Evolutionary conservation across 2,888 invertebrate species (phyloP), one percentile per base, ranked within the genome.

Genomic region (Scaptomyza tumidula): DNA sequence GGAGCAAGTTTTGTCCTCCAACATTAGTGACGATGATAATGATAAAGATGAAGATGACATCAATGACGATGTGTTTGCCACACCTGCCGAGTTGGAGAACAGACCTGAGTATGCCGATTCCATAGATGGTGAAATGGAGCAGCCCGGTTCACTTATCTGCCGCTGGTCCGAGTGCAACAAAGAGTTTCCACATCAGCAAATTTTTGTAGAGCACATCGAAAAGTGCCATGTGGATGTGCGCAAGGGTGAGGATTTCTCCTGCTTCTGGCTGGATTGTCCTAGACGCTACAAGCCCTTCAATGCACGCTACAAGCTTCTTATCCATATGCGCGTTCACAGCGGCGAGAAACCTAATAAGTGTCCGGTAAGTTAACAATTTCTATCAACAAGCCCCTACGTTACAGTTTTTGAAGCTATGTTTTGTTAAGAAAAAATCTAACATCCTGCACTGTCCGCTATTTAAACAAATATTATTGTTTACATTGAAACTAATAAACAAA

Each of bases 291-390:
- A 98, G 61, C 98, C 90, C 11, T 99, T 99, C 93, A 99, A 99
- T 92, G 99, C 99, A 0, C 95, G 99, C 76, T 99, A 99, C 93
- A 99, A 99, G 92, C 93, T 99, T 45, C 95, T 99, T 43, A 99
- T 97, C 31, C 90, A 90, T 57, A 90, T 99, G 98, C 93, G 99
- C 14, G 97, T 99, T 0, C 99, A 99, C 92, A 98, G 98, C 19
- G 99, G 99, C 5, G 99, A 99, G 90, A 99, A 99, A 91, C 99
- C 99, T 0, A 98, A 99, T 92, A 96, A 97, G 92, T 99, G 99
- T 92, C 96, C 97, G 92, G 99, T 99, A 33, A 33, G 24, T 24
- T 24, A 2, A 24, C 24, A 24, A 24, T 24, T 2, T 24, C 24
- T 24, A 24, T 24, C 24, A 24, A 1, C 3, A 24, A 24, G 5